phyloP scores from a whole-genome alignment of 2,113 vertebrate genomes.

The Urocynchramus pylzowi region DNA sequence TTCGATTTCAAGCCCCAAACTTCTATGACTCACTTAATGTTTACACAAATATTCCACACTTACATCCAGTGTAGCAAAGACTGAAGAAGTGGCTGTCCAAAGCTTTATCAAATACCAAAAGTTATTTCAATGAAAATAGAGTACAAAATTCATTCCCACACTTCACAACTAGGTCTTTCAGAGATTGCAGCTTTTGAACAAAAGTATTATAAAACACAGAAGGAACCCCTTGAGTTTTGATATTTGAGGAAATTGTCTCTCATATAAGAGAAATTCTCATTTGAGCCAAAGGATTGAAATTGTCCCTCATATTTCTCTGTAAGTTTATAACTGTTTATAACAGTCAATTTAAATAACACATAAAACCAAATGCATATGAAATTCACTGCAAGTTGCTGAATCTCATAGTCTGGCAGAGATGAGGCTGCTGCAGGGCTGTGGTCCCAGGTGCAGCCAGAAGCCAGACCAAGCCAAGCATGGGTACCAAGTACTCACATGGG shows the following conservation, averaged over 20 bases:
- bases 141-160: slow-evolving; percentile 26
- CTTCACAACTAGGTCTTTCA: slow-evolving; percentile 1
- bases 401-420: not conserved
- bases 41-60: slow-evolving; percentile 28
- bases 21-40: not conserved
- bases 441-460: not conserved
- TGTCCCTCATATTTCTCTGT: not conserved
- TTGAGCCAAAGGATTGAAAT: not conserved
- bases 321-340: not conserved
- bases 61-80: not conserved
- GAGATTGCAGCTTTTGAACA: slow-evolving; percentile 27
- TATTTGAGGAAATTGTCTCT: slow-evolving; percentile 32
- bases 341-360: not conserved
- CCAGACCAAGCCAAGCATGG: accelerated
- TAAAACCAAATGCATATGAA: not conserved
- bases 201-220: slow-evolving; percentile 29
- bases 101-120: slow-evolving; percentile 13
- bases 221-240: not conserved
- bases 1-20: not conserved
- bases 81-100: not conserved
- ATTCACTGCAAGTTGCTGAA: not conserved
- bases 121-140: slow-evolving; percentile 53
- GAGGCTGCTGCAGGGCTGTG: not conserved
- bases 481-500: accelerated
- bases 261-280: not conserved